These are phyloP conservation scores for Ophion costatus DNA, from an alignment of 2,888 invertebrate genomes.

Conservation along the genomic window DNA sequence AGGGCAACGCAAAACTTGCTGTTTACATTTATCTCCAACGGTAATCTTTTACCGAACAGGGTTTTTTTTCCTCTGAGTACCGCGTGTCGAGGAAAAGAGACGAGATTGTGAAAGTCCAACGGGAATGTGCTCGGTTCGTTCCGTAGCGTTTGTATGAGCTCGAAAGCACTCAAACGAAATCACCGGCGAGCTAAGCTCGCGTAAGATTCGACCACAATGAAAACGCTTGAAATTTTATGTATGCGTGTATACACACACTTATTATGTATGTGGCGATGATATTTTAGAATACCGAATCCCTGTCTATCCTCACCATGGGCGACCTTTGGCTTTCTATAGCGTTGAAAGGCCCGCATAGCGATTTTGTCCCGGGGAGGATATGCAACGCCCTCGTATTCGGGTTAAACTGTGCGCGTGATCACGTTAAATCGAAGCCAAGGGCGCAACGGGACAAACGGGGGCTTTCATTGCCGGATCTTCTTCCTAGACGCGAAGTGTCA, in stretches of 20 bases:
- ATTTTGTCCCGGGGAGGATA: constrained; percentile 34
- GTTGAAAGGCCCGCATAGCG: constrained; percentile 48
- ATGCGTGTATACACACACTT: constrained; percentile 19
- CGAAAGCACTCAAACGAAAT: constrained; percentile 70
- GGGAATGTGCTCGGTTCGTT: constrained; percentile 26
- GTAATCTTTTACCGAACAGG: constrained; percentile 42
- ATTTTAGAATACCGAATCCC: constrained; percentile 12
- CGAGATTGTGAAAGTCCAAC: constrained; percentile 37
- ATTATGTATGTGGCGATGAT: constrained; percentile 7
- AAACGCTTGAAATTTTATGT: constrained; percentile 51
- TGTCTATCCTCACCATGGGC: constrained; percentile 19
- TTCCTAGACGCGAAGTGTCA: background rate
- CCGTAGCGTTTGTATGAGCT: constrained; percentile 66
- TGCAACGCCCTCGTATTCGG: constrained; percentile 36
- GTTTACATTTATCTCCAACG: constrained; percentile 57
- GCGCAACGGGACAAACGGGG: constrained; percentile 30
- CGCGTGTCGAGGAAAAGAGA: constrained; percentile 37
- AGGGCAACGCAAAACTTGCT: constrained; percentile 53
- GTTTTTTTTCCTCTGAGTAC: constrained; percentile 33
- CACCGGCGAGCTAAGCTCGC: constrained; percentile 70
- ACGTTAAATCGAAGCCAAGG: constrained; percentile 55
- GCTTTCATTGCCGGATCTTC: constrained; percentile 10
- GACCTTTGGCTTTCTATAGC: constrained; percentile 57
- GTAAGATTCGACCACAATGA: constrained; percentile 64
- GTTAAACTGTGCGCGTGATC: constrained; percentile 66